Base-by-base conservation (phyloP, 2,888 invertebrate species). In the Sisyra nigra region DNA sequence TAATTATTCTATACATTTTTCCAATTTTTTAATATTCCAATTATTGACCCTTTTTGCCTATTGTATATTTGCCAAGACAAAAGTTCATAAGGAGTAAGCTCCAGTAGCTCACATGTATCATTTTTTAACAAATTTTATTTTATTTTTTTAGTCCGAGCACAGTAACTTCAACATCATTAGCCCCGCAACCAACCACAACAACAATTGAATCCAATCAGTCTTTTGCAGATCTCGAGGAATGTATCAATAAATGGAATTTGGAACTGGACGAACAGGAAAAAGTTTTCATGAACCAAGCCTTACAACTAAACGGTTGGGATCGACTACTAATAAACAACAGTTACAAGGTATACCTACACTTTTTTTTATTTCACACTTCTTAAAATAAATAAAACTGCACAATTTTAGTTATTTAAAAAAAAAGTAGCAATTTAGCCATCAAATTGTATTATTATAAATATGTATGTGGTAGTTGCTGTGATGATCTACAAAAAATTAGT, bases 291-390 rank as follows among this genome's bases (percentile, higher is more conserved):
- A 86, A 89, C 59, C 94, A 94, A 60, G 94, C 94, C 0, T 86
- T 88, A 3, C 89, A 93, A 63, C 79, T 96, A 44, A 96, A 96
- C 62, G 86, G 88, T 0, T 96, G 96, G 94, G 96, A 97, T 58
- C 72, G 84, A 48, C 67, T 92, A 33, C 70, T 96, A 2, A 85
- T 92, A 44, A 74, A 79, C 17, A 94, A 94, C 59, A 92, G 91
- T 14, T 91, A 93, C 50, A 93, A 92, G 70, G 81, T 81, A 24
- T 24, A 24, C 3, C 6, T 34, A n/a, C 11, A 34, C 11, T n/a
- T n/a, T 3, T 34, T 34, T 34, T 34, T 34, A 34, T 8, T 8
- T 14, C 2, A 34, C 11, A 32, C n/a, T 3, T 11, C n/a, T 32
- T 11, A 32, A 3, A 32, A 11, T 32, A 32, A 11, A 32, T 32